These are phyloP conservation scores for Venusia cambrica DNA, from an alignment of 2,888 invertebrate species.

Conservation along the genomic window DNA sequence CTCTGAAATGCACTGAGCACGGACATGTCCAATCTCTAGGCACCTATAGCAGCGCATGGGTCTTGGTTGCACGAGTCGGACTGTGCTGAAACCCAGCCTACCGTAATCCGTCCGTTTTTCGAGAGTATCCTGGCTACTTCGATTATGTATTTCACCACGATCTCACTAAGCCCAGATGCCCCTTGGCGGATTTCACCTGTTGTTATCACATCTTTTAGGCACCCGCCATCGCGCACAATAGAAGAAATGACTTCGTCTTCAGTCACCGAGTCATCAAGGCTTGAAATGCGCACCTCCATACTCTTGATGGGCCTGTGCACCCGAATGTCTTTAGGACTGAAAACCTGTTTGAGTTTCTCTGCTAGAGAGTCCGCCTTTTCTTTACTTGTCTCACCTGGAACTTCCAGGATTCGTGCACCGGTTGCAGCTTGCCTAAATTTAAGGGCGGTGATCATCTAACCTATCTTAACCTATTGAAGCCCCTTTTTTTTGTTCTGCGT, in stretches of 20 bases:
- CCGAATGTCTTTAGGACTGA: neutral
- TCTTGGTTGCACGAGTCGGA: neutral
- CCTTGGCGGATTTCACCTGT: neutral
- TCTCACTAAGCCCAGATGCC: neutral
- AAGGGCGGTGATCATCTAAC: too few relatives aligned
- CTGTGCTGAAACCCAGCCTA: conserved; percentile 1
- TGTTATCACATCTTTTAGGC: neutral
- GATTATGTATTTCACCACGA: neutral
- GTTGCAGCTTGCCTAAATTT: conserved; percentile 43
- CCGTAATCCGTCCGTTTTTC: neutral
- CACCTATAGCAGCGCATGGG: conserved; percentile 6
- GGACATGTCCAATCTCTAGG: conserved; percentile 1
- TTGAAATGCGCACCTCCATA: conserved; percentile 1
- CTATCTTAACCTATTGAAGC: too few relatives aligned
- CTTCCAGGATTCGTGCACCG: conserved; percentile 7
- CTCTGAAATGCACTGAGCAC: neutral
- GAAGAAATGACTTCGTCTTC: neutral
- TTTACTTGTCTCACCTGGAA: neutral
- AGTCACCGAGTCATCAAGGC: conserved; percentile 9
- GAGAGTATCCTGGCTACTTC: conserved; percentile 1
- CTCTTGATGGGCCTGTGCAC: conserved; percentile 10
- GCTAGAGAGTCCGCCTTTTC: conserved; percentile 9
- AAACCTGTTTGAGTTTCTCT: neutral
- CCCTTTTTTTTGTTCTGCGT: too few relatives aligned
- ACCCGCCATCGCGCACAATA: neutral